These are phyloP conservation scores for Lottia gigantea DNA, from an alignment of 2,888 invertebrate species.

Conservation along the genomic window DNA sequence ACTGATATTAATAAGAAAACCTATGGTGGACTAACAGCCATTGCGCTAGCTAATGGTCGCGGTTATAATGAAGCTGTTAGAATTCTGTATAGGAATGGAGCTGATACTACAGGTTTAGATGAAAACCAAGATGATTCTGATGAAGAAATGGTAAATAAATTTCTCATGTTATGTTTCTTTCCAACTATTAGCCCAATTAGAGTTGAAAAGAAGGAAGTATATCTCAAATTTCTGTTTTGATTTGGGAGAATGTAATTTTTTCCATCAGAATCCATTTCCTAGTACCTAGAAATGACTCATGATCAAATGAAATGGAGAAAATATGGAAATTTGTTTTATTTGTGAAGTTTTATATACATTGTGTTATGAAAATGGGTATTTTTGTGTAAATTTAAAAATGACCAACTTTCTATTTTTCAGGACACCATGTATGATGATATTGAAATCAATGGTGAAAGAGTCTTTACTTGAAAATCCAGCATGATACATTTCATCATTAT, in stretches of 20 bases:
- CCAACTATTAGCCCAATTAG: no score
- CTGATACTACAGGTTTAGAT: constrained; percentile 23
- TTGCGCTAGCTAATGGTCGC: constrained; percentile 49
- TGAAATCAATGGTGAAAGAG: constrained; percentile 25
- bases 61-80: constrained; percentile 35
- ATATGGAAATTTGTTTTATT: no score
- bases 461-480: background rate
- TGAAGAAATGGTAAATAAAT: constrained; percentile 32
- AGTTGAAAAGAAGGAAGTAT: no score
- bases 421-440: constrained; percentile 26
- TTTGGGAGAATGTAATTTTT: no score
- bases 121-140: constrained; percentile 27
- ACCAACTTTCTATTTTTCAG: constrained; percentile 2
- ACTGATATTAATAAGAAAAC: constrained; percentile 47
- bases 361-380: no score
- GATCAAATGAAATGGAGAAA: no score
- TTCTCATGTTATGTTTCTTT: background rate
- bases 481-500: no score
- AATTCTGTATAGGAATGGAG: constrained; percentile 39
- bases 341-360: no score
- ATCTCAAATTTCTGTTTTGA: background rate
- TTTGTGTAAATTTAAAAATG: no score
- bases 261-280: no score
- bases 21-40: constrained; percentile 53
- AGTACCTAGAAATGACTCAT: no score